Evolutionary conservation across 2,797 vertebrate species (phyloP).

Genomic region (Platalea minor): DNA sequence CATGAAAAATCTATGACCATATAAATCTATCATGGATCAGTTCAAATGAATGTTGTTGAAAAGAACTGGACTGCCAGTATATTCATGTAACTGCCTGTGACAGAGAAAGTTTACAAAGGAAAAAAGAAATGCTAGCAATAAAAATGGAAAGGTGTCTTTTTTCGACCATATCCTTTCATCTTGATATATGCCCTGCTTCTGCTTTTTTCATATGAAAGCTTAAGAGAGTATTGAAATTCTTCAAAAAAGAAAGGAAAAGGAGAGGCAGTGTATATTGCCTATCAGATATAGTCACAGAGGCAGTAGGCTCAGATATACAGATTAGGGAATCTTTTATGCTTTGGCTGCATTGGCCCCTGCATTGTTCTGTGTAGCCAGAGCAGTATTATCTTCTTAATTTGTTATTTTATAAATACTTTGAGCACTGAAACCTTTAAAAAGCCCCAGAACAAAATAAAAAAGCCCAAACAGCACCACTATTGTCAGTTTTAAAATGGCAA

Average conservation of each 20-base stretch:
- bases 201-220: constrained; percentile 44
- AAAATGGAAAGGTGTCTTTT: constrained; percentile 54
- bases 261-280: background rate
- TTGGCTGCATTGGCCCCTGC: background rate
- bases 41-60: constrained; percentile 57
- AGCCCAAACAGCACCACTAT: background rate
- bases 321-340: constrained; percentile 1
- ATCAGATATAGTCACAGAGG: background rate
- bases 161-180: constrained; percentile 32
- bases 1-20: constrained; percentile 33
- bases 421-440: background rate
- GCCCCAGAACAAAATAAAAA: background rate
- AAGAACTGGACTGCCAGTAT: constrained; percentile 57
- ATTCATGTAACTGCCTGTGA: constrained; percentile 30
- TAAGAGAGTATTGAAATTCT: constrained; percentile 37
- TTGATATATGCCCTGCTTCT: constrained; percentile 50
- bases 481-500: constrained; percentile 38
- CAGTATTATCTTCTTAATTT: constrained; percentile 15
- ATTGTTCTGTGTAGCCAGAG: background rate
- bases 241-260: background rate
- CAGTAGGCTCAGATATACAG: background rate
- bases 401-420: constrained; percentile 42
- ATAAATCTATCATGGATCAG: constrained; percentile 63
- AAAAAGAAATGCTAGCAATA: constrained; percentile 25
- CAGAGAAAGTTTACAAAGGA: constrained; percentile 52